phyloP scores from a whole-genome alignment of 2,888 invertebrate species.

The Electrophaes corylata region DNA sequence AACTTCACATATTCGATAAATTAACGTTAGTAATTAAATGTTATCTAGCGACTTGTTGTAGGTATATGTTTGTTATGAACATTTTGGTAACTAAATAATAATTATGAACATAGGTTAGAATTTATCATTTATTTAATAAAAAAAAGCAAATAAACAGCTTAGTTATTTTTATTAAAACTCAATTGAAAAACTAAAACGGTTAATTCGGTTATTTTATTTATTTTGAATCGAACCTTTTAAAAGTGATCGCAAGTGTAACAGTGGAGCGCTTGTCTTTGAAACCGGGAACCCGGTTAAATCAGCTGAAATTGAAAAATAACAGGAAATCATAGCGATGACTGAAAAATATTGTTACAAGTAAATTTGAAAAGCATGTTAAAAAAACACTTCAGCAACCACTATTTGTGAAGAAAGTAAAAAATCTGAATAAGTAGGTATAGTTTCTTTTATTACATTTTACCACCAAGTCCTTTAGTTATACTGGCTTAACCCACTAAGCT shows the following conservation, averaged over 20 bases:
- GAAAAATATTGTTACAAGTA: not conserved
- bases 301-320: slow-evolving; percentile 57
- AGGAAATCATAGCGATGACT: slow-evolving; percentile 7
- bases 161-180: slow-evolving; percentile 10
- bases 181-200: slow-evolving; percentile 6
- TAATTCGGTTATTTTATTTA: slow-evolving; percentile 12
- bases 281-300: slow-evolving; percentile 73
- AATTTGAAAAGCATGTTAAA: not conserved
- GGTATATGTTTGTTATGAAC: too few relatives aligned
- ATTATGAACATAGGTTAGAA: not conserved
- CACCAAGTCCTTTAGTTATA: too few relatives aligned
- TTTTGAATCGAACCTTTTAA: slow-evolving; percentile 72
- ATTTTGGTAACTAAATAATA: too few relatives aligned
- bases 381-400: too few relatives aligned
- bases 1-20: too few relatives aligned
- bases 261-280: slow-evolving; percentile 68
- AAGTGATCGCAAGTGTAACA: slow-evolving; percentile 76
- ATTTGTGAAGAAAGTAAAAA: too few relatives aligned
- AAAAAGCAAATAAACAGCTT: slow-evolving; percentile 15
- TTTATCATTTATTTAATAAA: not conserved
- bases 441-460: too few relatives aligned
- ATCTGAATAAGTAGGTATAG: too few relatives aligned
- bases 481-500: too few relatives aligned
- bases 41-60: too few relatives aligned
- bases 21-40: too few relatives aligned